Evolutionary conservation across 2,797 vertebrate species (phyloP), one percentile per base, ranked within the genome.

Genomic region (Tiaroga cobitis): DNA sequence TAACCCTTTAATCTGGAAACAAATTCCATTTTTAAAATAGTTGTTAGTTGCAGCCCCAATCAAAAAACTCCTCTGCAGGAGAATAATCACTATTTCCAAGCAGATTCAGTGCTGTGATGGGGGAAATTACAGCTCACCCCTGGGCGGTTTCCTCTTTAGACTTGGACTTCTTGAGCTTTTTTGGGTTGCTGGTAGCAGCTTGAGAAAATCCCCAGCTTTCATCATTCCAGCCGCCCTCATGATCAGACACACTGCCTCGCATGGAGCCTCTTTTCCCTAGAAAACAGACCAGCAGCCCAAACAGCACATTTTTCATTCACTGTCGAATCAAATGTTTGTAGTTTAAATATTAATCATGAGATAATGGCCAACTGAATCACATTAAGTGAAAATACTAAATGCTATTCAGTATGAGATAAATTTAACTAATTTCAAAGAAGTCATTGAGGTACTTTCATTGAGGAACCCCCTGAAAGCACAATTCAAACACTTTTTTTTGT

Each of bases 121-220:
- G 49, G 63, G 5, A 46, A 69, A 69, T 13, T 51, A 18, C 21
- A 37, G 86, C 97, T 96, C 90, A 99, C 98, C 98, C 96, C 75
- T 96, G 95, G 87, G 94, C 92, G 80, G 95, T 95, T 43, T 99
- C 98, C 70, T 99, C 98, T 95, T 98, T 99, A 93, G 96, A 96
- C 94, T 98, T 99, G 84, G 95, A 93, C 92, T 96, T 99, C 90
- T 99, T 99, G 88, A 97, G 94, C 91, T 99, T 99, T 93, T 99
- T 99, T 93, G 96, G 96, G 88, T 96, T 97, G 93, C 96, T 97
- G 90, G 94, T 91, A 86, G 96, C 96, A 86, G 95, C 90, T 83
- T 95, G 97, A 88, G 94, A 92, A 90, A 97, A 95, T 19, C 94
- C 88, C 97, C 98, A 99, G 92, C 93, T 96, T 90, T 99, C 98